phyloP scores from a whole-genome alignment of 1,140 invertebrate genomes.

The Lasaia peninsularis region DNA sequence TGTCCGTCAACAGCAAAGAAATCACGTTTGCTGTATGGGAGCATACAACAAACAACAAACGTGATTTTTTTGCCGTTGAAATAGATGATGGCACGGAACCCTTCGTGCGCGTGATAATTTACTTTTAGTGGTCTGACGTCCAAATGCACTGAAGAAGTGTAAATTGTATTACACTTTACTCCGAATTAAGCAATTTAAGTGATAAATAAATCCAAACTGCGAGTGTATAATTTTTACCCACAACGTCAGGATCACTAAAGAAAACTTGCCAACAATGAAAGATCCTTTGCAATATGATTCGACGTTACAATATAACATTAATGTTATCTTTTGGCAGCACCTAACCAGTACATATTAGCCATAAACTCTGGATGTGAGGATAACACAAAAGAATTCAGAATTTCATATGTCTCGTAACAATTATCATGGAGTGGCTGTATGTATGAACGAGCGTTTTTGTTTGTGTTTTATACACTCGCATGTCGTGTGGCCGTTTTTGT shows the following conservation, averaged over 20 bases:
- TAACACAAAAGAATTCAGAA: constrained; percentile 24
- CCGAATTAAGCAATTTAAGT: not conserved
- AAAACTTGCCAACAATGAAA: constrained; percentile 6
- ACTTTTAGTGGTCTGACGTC: no score
- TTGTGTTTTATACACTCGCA: constrained; percentile 31
- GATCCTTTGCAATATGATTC: constrained; percentile 19
- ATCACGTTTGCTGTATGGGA: no score
- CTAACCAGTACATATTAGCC: constrained; percentile 23
- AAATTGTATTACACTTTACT: no score
- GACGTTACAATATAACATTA: constrained; percentile 15
- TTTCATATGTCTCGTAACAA: constrained; percentile 37
- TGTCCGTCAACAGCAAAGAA: no score
- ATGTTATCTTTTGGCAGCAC: constrained; percentile 30
- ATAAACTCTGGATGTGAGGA: constrained; percentile 13
- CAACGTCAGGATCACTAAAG: not conserved
- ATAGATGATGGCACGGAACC: no score
- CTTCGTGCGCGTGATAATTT: no score
- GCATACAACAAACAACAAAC: no score
- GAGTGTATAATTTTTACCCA: not conserved
- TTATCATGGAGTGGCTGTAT: constrained; percentile 23
- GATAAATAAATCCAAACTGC: not conserved
- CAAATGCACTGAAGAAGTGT: no score
- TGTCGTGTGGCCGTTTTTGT: constrained; percentile 21
- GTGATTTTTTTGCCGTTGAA: no score
- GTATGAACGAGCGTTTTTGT: constrained; percentile 30